Evolutionary conservation across 2,888 invertebrate species (phyloP).

Genomic region (Horisme vitalbata): DNA sequence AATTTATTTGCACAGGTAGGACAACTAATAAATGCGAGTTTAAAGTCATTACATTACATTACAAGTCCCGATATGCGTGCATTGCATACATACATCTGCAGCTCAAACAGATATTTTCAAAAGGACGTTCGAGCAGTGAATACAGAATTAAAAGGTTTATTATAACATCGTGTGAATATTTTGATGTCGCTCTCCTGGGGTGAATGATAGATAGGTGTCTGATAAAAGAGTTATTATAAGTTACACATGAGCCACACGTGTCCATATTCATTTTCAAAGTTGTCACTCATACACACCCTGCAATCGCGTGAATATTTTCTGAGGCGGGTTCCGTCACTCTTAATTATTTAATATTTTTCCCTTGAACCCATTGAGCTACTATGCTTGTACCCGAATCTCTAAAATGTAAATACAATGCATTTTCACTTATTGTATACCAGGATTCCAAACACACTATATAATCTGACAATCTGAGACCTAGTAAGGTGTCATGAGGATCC

Average conservation of each 20-base stretch:
- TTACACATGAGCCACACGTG: conserved; percentile 36
- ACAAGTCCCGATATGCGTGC: no score
- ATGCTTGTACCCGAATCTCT: neutral
- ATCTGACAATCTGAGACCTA: no score
- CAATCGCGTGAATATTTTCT: conserved; percentile 15
- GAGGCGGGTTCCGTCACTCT: conserved; percentile 19
- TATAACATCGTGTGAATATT: conserved; percentile 13
- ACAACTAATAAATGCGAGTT: no score
- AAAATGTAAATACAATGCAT: no score
- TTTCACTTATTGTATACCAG: no score
- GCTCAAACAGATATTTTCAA: conserved; percentile 20
- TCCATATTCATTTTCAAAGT: conserved; percentile 27
- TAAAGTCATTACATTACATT: conserved; percentile 10
- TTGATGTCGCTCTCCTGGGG: conserved; percentile 25
- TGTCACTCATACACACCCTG: conserved; percentile 30
- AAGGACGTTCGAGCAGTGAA: conserved; percentile 18
- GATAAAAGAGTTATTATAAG: conserved; percentile 28
- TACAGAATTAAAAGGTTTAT: conserved; percentile 5
- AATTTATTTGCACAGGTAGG: no score
- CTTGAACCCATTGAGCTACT: no score
- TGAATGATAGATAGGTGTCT: conserved; percentile 30
- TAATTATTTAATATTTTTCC: conserved; percentile 6
- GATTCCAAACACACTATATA: no score
- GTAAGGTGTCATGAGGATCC: no score
- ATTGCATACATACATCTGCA: conserved; percentile 6